These are phyloP conservation scores for Rhadina sibilatrix DNA, from an alignment of 2,113 vertebrate species.

Conservation along the genomic window DNA sequence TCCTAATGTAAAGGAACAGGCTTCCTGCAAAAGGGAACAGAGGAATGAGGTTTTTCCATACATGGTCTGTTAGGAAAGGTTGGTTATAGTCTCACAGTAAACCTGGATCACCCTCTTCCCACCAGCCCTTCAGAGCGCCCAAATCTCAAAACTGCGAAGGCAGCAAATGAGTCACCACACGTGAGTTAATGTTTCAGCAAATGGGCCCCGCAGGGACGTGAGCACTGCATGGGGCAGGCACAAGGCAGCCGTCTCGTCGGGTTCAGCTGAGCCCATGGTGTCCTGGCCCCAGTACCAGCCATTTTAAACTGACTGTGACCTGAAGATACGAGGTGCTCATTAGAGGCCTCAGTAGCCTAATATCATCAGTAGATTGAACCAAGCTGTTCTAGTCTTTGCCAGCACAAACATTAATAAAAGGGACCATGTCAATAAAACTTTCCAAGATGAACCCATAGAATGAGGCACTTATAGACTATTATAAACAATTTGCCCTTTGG, in stretches of 20 bases:
- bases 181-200: background rate
- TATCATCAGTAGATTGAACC: slow-evolving; percentile 67
- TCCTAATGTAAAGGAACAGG: background rate
- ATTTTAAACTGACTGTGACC: slow-evolving; percentile 64
- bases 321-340: slow-evolving; percentile 63
- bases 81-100: slow-evolving; percentile 9
- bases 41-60: background rate
- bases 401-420: slow-evolving; percentile 68
- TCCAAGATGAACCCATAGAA: slow-evolving; percentile 63
- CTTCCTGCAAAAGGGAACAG: background rate
- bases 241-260: background rate
- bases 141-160: background rate
- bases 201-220: background rate
- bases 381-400: slow-evolving; percentile 45
- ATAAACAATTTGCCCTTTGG: slow-evolving; percentile 77
- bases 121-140: background rate
- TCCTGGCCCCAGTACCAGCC: slow-evolving; percentile 18
- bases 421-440: slow-evolving; percentile 69
- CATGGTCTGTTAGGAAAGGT: background rate
- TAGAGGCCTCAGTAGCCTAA: slow-evolving; percentile 62
- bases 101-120: slow-evolving; percentile 27
- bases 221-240: background rate
- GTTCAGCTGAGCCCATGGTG: background rate
- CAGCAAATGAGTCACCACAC: background rate
- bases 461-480: slow-evolving; percentile 72